Conservation (phyloP, 2,113 vertebrate genomes). For the Pycnonotus jocosus region DNA sequence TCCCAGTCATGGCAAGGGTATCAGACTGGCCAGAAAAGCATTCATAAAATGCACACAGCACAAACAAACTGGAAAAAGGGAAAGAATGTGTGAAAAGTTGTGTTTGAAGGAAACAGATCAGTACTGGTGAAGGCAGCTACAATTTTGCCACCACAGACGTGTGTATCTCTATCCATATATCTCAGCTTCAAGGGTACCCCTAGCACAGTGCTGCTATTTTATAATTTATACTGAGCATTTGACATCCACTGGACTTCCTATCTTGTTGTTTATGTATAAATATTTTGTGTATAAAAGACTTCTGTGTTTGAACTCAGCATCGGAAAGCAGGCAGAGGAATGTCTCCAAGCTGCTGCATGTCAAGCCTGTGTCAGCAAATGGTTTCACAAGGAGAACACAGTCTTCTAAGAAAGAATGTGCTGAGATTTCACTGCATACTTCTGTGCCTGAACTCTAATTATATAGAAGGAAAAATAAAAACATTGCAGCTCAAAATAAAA, state of each 20-base stretch:
- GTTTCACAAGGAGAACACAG: background rate
- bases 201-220: background rate
- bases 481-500: background rate
- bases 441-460: conserved; percentile 14
- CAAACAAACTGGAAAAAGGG: background rate
- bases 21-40: background rate
- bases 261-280: background rate
- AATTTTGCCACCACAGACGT: background rate
- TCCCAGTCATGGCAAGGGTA: background rate
- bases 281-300: background rate
- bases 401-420: conserved; percentile 40
- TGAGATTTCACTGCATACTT: conserved; percentile 51
- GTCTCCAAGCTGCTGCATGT: conserved; percentile 25
- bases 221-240: background rate
- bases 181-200: background rate
- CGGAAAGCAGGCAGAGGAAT: background rate
- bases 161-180: background rate
- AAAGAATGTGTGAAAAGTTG: background rate
- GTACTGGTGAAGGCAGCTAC: background rate
- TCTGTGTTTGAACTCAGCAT: background rate
- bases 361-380: conserved; percentile 41
- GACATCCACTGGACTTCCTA: background rate
- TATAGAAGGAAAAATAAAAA: background rate
- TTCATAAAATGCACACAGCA: background rate
- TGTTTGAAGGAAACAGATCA: background rate